Conservation (phyloP, 2,113 vertebrate genomes). For the Gopherus evgoodei region DNA sequence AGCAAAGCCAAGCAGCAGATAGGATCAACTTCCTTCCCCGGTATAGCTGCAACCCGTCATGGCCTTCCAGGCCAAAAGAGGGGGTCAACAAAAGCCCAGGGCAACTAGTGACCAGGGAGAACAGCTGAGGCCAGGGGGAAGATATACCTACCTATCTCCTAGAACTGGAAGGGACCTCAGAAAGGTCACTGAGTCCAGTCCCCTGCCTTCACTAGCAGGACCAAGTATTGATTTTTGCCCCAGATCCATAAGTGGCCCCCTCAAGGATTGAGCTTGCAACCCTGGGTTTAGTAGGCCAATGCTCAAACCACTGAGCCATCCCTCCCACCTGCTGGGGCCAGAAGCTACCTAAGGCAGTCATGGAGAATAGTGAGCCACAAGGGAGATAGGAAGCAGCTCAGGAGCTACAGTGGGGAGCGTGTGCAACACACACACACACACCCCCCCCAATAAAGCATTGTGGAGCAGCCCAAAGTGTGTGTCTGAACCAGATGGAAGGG, state of each 20-base stretch:
- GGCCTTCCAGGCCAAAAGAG: not conserved
- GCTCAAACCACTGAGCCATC: too few relatives aligned
- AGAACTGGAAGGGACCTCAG: too few relatives aligned
- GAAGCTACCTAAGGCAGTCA: not conserved
- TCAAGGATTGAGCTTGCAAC: too few relatives aligned
- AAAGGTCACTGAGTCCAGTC: too few relatives aligned
- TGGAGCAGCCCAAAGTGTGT: not conserved
- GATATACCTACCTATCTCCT: too few relatives aligned
- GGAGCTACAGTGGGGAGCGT: accelerated
- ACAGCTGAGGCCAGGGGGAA: not conserved
- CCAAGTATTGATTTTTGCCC: too few relatives aligned
- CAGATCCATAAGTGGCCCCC: too few relatives aligned
- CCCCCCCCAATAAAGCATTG: not conserved
- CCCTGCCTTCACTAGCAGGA: too few relatives aligned
- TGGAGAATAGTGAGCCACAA: accelerated
- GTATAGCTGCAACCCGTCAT: not conserved
- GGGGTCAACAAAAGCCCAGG: not conserved
- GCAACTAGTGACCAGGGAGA: not conserved
- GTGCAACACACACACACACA: not conserved
- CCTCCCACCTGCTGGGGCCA: too few relatives aligned
- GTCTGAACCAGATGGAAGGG: not conserved
- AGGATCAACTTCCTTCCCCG: not conserved
- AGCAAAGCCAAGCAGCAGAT: not conserved
- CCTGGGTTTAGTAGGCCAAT: too few relatives aligned
- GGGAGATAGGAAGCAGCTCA: not conserved